Evolutionary conservation across 2,888 invertebrate species (phyloP).

Genomic region (Cephus pulcher): DNA sequence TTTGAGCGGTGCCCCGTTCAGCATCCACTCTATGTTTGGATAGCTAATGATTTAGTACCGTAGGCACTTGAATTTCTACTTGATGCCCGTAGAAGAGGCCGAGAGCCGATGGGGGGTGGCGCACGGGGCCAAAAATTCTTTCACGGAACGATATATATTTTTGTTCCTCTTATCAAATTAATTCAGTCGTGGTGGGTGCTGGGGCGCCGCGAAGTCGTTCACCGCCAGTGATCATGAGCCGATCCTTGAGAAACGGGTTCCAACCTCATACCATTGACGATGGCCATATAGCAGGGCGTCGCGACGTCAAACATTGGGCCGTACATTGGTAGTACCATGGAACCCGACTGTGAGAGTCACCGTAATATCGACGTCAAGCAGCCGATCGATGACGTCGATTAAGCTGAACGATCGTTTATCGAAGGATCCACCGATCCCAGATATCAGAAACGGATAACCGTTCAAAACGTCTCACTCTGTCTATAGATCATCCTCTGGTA

Average conservation of each 20-base stretch:
- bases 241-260: background rate
- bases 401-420: constrained; percentile 63
- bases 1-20: constrained; percentile 47
- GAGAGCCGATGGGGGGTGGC: constrained; percentile 51
- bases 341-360: background rate
- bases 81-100: constrained; percentile 50
- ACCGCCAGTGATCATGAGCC: background rate
- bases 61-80: constrained; percentile 46
- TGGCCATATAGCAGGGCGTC: background rate
- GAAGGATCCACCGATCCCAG: constrained; percentile 40
- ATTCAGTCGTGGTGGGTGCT: constrained; percentile 22
- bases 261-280: background rate
- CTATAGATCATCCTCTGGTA: constrained; percentile 56
- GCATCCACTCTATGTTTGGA: constrained; percentile 54
- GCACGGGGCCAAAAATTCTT: constrained; percentile 52
- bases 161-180: constrained; percentile 32
- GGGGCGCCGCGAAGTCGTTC: background rate
- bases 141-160: constrained; percentile 57
- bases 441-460: constrained; percentile 61
- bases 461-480: constrained; percentile 64
- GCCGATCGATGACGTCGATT: constrained; percentile 58
- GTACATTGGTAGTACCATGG: background rate
- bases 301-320: background rate
- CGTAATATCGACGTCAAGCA: constrained; percentile 8
- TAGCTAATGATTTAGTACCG: constrained; percentile 62